A percentile compares a stretch with the other conserved stretches of the same genome.
These are phyloP conservation scores for Latrodectus geometricus DNA, from an alignment of 1,140 invertebrate genomes.

Conservation along the genomic window DNA sequence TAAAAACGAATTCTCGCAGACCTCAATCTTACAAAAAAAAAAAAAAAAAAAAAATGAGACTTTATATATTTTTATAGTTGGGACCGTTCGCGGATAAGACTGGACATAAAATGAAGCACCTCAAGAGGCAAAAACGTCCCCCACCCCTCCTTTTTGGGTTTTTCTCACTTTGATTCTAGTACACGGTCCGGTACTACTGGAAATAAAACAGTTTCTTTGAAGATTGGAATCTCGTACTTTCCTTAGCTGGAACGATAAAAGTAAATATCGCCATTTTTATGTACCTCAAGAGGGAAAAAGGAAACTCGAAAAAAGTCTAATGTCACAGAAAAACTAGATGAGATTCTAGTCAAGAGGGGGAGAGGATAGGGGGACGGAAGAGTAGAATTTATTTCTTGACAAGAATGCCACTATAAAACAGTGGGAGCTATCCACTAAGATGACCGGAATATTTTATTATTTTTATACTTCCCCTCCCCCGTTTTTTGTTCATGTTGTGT, in stretches of 20 bases:
- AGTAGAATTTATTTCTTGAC: neutral
- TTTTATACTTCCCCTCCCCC: neutral
- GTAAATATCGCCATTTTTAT: neutral
- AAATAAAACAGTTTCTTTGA: no score
- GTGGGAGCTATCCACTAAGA: neutral
- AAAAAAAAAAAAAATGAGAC: no score
- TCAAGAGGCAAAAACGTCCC: no score
- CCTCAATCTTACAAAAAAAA: no score
- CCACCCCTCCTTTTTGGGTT: no score
- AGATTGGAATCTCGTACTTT: neutral
- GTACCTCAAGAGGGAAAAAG: neutral
- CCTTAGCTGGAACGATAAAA: neutral
- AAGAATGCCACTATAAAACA: neutral
- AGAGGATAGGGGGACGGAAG: neutral
- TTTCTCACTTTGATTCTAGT: no score
- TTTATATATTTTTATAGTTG: no score
- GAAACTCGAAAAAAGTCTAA: neutral
- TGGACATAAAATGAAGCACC: no score
- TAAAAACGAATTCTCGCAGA: no score
- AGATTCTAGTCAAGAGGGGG: neutral
- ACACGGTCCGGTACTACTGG: no score
- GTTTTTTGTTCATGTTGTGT: neutral
- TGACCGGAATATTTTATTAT: neutral
- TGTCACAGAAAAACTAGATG: neutral
- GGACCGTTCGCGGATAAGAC: no score